These are phyloP conservation scores for Varroa destructor DNA, from an alignment of 1,140 invertebrate species.

Conservation along the genomic window DNA sequence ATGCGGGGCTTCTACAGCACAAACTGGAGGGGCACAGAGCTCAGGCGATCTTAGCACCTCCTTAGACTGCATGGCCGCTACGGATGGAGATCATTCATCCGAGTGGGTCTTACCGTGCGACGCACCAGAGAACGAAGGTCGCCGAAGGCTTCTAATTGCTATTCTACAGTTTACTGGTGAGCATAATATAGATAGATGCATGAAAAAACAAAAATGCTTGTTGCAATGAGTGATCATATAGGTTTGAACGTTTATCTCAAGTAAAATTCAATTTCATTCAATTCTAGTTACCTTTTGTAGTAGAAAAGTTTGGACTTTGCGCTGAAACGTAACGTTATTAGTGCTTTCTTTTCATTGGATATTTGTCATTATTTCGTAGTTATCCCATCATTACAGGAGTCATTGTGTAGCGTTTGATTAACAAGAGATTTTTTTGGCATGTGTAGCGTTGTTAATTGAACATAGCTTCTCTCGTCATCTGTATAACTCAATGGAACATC, in stretches of 20 bases:
- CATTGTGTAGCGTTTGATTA: no score
- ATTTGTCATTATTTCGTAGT: no score
- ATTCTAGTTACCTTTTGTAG: no score
- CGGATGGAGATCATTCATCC: no score
- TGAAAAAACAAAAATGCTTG: no score
- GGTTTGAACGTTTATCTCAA: no score
- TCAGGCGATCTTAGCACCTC: conserved; percentile 43
- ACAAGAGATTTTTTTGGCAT: conserved; percentile 42
- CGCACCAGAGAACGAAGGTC: conserved; percentile 47
- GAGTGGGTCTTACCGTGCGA: conserved; percentile 67
- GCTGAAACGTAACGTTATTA: background rate
- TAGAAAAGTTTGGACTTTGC: background rate
- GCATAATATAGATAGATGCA: conserved; percentile 9
- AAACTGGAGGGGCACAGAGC: conserved; percentile 35
- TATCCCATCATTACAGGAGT: no score
- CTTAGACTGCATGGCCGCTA: no score
- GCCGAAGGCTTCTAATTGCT: conserved; percentile 6
- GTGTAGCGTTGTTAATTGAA: conserved; percentile 72
- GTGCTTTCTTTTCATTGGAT: background rate
- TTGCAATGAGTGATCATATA: no score
- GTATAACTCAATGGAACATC: conserved; percentile 79
- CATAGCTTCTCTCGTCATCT: conserved; percentile 77
- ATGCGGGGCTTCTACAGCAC: conserved; percentile 36
- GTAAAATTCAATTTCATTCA: no score
- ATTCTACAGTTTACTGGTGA: conserved; percentile 16